Evolutionary conservation across 2,797 vertebrate genomes (phyloP).

Genomic region (Carcharodon carcharias): DNA sequence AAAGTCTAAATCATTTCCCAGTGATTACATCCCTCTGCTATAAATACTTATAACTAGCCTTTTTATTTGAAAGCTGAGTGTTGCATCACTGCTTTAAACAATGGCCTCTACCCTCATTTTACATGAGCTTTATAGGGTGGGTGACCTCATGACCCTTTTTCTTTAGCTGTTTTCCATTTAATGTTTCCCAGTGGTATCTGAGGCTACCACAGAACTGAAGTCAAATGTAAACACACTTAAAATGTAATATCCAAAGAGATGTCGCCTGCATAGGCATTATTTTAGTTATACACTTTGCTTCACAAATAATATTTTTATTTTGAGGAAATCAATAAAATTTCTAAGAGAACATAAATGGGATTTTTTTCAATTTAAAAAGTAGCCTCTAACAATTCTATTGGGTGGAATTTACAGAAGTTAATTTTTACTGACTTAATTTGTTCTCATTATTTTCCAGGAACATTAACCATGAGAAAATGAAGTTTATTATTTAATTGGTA

Average conservation of each 20-base stretch:
- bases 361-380: neutral
- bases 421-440: neutral
- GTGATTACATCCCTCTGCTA: neutral
- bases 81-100: slow-evolving; percentile 45
- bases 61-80: slow-evolving; percentile 40
- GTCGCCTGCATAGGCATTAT: slow-evolving; percentile 51
- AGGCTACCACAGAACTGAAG: slow-evolving; percentile 48
- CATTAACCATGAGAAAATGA: neutral
- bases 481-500: neutral
- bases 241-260: slow-evolving; percentile 45
- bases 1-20: neutral
- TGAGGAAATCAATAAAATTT: neutral
- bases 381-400: neutral
- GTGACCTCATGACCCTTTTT: slow-evolving; percentile 39
- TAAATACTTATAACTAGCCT: neutral
- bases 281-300: slow-evolving; percentile 43
- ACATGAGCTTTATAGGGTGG: slow-evolving; percentile 38
- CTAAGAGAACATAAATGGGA: neutral
- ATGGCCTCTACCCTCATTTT: slow-evolving; percentile 38
- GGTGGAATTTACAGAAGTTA: neutral
- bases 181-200: slow-evolving; percentile 42
- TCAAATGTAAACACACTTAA: slow-evolving; percentile 52
- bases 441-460: slow-evolving; percentile 2
- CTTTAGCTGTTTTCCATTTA: slow-evolving; percentile 49
- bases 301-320: slow-evolving; percentile 42